These are phyloP conservation scores for Eulemur rubriventer DNA, from an alignment of 2,797 vertebrate species.

Conservation along the genomic window DNA sequence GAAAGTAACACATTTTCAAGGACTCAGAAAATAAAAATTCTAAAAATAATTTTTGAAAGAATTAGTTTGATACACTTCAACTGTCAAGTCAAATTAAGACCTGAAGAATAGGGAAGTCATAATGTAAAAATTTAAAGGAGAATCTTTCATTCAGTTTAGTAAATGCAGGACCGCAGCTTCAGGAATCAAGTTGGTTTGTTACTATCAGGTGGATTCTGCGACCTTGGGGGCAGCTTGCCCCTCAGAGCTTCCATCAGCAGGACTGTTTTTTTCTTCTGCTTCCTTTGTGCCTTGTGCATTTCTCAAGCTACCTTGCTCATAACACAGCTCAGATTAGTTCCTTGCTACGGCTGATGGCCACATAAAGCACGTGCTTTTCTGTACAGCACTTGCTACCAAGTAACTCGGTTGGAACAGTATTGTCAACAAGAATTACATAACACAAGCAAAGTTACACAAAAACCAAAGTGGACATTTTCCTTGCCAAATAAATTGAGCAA, in stretches of 20 bases:
- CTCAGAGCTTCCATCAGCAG: not conserved
- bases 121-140: not conserved
- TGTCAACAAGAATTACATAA: slow-evolving; percentile 57
- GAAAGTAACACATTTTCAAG: not conserved
- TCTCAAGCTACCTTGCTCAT: not conserved
- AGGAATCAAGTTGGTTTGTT: not conserved
- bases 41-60: slow-evolving; percentile 1
- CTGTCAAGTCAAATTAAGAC: not conserved
- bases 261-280: not conserved
- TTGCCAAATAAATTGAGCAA: slow-evolving; percentile 70
- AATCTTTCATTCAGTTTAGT: not conserved
- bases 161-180: not conserved
- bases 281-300: not conserved
- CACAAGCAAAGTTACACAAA: slow-evolving; percentile 46
- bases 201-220: not conserved
- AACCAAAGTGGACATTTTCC: slow-evolving; percentile 35
- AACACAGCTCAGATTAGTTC: not conserved
- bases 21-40: not conserved
- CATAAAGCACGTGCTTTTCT: not conserved
- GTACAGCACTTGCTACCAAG: not conserved
- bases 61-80: not conserved
- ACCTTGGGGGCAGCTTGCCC: not conserved
- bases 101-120: not conserved
- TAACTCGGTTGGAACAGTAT: not conserved
- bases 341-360: not conserved